Conservation (phyloP, 2,888 invertebrate genomes). For the Galerucella calmariensis region DNA sequence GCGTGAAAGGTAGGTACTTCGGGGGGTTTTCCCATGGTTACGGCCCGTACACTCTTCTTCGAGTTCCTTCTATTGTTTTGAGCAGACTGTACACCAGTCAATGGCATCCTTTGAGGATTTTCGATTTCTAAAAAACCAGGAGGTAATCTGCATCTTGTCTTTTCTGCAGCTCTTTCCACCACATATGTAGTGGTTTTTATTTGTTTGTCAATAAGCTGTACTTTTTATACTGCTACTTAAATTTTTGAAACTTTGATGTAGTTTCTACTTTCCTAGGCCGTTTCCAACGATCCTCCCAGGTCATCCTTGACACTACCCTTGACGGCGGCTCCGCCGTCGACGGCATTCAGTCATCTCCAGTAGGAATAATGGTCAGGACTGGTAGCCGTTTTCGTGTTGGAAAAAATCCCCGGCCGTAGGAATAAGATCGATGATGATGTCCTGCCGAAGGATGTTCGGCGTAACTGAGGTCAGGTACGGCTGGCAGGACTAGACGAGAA, state of each 20-base stretch:
- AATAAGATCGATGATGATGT: slow-evolving; percentile 52
- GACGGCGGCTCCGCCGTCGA: slow-evolving; percentile 14
- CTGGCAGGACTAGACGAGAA: slow-evolving; percentile 48
- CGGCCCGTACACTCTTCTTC: too few species aligned
- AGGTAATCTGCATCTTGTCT: too few species aligned
- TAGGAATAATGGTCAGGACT: slow-evolving; percentile 14
- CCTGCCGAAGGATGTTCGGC: slow-evolving; percentile 61
- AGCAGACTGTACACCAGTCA: too few species aligned
- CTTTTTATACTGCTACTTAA: too few species aligned
- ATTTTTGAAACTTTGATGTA: not conserved
- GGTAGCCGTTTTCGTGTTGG: slow-evolving; percentile 13
- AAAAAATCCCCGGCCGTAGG: slow-evolving; percentile 35
- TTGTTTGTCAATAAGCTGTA: too few species aligned
- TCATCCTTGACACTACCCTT: slow-evolving; percentile 32
- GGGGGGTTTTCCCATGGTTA: too few species aligned
- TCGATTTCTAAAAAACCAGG: too few species aligned
- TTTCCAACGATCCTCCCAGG: slow-evolving; percentile 2
- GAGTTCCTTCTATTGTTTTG: too few species aligned
- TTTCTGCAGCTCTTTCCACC: too few species aligned
- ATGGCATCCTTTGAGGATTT: too few species aligned
- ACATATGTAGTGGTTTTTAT: too few species aligned
- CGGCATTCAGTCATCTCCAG: slow-evolving; percentile 5
- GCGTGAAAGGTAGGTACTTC: too few species aligned
- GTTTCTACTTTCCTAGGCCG: not conserved
- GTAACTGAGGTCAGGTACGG: slow-evolving; percentile 62